These are phyloP conservation scores for Larimichthys polyactis DNA, from an alignment of 2,113 vertebrate species.

Conservation along the genomic window DNA sequence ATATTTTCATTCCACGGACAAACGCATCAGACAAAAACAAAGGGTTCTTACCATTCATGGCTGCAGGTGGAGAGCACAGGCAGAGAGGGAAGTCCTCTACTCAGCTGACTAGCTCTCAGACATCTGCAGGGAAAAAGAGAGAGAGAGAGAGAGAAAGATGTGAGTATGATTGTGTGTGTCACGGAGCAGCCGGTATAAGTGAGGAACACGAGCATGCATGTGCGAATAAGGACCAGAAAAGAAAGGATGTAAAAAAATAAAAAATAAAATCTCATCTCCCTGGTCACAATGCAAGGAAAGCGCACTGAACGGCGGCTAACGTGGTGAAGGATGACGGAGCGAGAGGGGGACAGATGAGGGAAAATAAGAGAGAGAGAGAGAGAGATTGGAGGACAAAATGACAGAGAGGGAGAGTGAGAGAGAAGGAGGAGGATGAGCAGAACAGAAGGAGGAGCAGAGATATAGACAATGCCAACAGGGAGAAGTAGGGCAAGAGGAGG, in stretches of 20 bases:
- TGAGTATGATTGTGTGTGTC: slow-evolving; percentile 42
- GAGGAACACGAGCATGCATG: slow-evolving; percentile 19
- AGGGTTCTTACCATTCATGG: slow-evolving; percentile 84
- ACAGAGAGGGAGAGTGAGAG: neutral
- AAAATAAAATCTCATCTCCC: slow-evolving; percentile 19
- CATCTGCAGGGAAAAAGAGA: slow-evolving; percentile 79
- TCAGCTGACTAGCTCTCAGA: slow-evolving; percentile 76
- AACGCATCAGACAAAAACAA: slow-evolving; percentile 29
- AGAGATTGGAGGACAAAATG: neutral
- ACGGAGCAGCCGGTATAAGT: slow-evolving; percentile 14
- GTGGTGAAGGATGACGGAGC: slow-evolving; percentile 28
- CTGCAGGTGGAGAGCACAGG: slow-evolving; percentile 77
- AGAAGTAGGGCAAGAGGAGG: slow-evolving; percentile 24
- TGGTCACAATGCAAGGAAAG: slow-evolving; percentile 53
- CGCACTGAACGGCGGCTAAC: slow-evolving; percentile 24
- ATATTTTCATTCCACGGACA: neutral
- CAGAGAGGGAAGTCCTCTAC: slow-evolving; percentile 74
- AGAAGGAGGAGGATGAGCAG: slow-evolving; percentile 5
- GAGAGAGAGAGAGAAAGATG: slow-evolving; percentile 31
- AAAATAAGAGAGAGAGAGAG: neutral
- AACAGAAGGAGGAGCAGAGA: slow-evolving; percentile 7
- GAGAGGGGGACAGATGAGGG: slow-evolving; percentile 25
- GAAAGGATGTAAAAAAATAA: slow-evolving; percentile 4
- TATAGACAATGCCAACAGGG: slow-evolving; percentile 35
- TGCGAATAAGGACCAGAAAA: slow-evolving; percentile 18